Evolutionary conservation across 2,888 invertebrate genomes (phyloP), one percentile per base, ranked within the genome.

Genomic region (Cybosia mesomella): DNA sequence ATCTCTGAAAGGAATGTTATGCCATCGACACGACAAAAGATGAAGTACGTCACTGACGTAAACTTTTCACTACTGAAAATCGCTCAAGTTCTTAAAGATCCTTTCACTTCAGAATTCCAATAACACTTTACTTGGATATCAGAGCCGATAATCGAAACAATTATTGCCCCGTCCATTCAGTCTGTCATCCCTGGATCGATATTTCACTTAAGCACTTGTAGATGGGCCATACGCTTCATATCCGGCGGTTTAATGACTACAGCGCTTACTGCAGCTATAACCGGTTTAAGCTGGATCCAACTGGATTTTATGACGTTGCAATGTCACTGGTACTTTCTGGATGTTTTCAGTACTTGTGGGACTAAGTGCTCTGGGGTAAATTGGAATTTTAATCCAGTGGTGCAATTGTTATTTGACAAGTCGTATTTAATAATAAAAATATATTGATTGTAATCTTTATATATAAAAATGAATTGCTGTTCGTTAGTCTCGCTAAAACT

Each of bases 201-300:
- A 81, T 80, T 76, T 76, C 79, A 73, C 73, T 74, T 74, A 66
- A 72, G 68, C 71, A 64, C 71, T 64, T 64, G 64, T 68, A 76
- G 69, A 77, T 74, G 76, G 75, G 73, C 74, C 73, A 77, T 77
- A 75, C 75, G 71, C 66, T 78, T 87, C 85, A 87, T 85, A 86
- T 87, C 88, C 88, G 85, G 66, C 68, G 72, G 61, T 76, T 77
- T 87, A 85, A 86, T 85, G 81, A 83, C 80, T 74, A 75, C 76
- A 77, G 77, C 67, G 76, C 74, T 75, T 72, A 72, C 67, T 75
- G 65, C 81, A 73, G 77, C 58, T 75, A 75, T 79, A 81, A 80
- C 75, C 75, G 68, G 76, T 68, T 81, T 70, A 32, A 64, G 24
- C 39, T 59, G 36, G 75, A 74, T 74, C 67, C 63, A 71, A 81